A percentile compares a stretch with the other conserved stretches of the same genome.
These are phyloP conservation scores for Epinephelus malabaricus DNA, from an alignment of 2,797 vertebrate genomes.

Conservation along the genomic window DNA sequence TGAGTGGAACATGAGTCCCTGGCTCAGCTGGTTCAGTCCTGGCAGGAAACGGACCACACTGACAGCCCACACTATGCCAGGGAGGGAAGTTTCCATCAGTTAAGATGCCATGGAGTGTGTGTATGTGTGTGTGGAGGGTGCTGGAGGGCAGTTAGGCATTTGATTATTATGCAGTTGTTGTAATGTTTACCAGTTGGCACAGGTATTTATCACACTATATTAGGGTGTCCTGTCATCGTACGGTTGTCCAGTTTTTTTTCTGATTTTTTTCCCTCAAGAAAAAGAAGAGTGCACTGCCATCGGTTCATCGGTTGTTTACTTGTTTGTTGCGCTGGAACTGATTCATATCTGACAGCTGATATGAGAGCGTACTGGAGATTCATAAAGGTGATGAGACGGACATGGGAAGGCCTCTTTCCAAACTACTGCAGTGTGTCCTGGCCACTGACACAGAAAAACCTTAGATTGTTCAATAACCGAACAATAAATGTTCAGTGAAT, in stretches of 20 bases:
- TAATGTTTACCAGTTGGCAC: conserved; percentile 37
- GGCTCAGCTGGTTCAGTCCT: conserved; percentile 74
- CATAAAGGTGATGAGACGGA: not conserved
- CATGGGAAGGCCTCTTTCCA: conserved; percentile 19
- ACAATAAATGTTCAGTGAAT: conserved; percentile 12
- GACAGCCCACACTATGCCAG: conserved; percentile 67
- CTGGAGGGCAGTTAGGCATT: conserved; percentile 36
- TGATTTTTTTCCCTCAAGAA: conserved; percentile 3
- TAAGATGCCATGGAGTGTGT: conserved; percentile 61
- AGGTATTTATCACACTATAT: conserved; percentile 35
- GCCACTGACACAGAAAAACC: not conserved
- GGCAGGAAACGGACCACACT: conserved; percentile 72
- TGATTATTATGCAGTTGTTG: conserved; percentile 50
- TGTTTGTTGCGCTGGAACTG: conserved; percentile 52
- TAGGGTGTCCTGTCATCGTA: not conserved
- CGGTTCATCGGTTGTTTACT: conserved; percentile 50
- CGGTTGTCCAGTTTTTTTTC: not conserved
- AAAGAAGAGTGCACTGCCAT: not conserved
- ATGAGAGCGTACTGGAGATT: conserved; percentile 28
- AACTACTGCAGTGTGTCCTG: conserved; percentile 11
- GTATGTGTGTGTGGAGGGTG: conserved; percentile 17
- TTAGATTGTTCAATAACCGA: not conserved
- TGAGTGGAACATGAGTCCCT: conserved; percentile 79
- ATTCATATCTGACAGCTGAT: conserved; percentile 52
- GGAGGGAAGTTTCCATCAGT: conserved; percentile 75